These are phyloP conservation scores for Ictalurus furcatus DNA, from an alignment of 2,113 vertebrate species.

Conservation along the genomic window DNA sequence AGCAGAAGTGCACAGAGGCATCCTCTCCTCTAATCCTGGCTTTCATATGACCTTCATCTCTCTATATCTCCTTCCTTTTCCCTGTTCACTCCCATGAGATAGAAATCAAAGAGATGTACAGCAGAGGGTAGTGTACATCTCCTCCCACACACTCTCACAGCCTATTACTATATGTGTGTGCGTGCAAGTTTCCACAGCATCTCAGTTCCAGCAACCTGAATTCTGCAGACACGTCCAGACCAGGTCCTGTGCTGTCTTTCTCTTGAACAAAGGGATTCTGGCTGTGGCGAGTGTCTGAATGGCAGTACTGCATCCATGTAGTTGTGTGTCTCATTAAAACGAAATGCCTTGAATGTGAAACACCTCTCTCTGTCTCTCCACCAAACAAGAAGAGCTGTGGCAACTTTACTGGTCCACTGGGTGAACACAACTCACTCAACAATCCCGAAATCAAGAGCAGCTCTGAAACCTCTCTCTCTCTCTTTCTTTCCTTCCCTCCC, in stretches of 20 bases:
- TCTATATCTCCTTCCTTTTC: not conserved
- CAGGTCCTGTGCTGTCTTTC: not conserved
- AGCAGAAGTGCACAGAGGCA: not conserved
- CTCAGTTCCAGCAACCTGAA: slow-evolving; percentile 6
- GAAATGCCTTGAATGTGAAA: slow-evolving; percentile 21
- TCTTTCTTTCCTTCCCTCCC: not conserved
- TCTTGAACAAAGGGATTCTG: not conserved
- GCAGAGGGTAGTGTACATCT: slow-evolving; percentile 46
- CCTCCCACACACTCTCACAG: slow-evolving; percentile 55
- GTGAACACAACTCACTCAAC: not conserved
- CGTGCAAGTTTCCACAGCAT: not conserved
- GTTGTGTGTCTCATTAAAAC: slow-evolving; percentile 35
- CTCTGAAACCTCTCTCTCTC: not conserved
- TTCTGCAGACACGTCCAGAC: not conserved
- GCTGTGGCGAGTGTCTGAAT: not conserved
- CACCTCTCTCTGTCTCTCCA: not conserved
- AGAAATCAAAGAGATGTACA: slow-evolving; percentile 36
- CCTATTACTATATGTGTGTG: slow-evolving; percentile 29
- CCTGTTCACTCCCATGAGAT: not conserved
- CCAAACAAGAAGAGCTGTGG: slow-evolving; percentile 41
- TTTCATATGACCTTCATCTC: slow-evolving; percentile 24
- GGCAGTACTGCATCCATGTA: not conserved
- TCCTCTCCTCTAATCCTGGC: slow-evolving; percentile 12
- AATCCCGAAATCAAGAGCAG: slow-evolving; percentile 14
- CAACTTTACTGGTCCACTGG: slow-evolving; percentile 15